Percentiles rank a stretch among this genome's conserved stretches.
Evolutionary conservation across 2,888 invertebrate genomes (phyloP).

Genomic region (Scrobipalpa costella): DNA sequence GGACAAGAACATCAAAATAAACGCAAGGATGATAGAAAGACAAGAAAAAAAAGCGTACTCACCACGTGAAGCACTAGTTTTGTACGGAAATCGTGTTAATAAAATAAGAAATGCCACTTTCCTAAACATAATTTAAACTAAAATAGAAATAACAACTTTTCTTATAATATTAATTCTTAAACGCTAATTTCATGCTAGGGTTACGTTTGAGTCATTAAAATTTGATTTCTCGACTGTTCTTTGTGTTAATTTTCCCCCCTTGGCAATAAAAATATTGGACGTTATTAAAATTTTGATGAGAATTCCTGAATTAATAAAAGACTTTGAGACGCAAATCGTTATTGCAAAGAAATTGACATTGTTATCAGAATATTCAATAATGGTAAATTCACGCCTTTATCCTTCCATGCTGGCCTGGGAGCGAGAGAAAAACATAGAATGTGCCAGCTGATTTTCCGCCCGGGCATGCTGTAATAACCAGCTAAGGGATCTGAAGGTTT

Average conservation of each 20-base stretch:
- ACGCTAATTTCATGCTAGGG: slow-evolving; percentile 46
- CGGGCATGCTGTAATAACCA: too few relatives aligned
- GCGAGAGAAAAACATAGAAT: too few relatives aligned
- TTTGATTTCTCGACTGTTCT: slow-evolving; percentile 37
- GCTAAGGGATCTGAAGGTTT: too few relatives aligned
- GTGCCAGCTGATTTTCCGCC: too few relatives aligned
- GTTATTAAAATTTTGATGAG: neutral
- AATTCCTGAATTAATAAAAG: neutral
- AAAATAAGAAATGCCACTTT: slow-evolving; percentile 52
- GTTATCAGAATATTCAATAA: neutral
- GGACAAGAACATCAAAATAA: slow-evolving; percentile 22
- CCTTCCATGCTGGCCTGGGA: too few relatives aligned
- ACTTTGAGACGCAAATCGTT: neutral
- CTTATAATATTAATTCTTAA: slow-evolving; percentile 35
- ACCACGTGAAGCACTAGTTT: slow-evolving; percentile 51
- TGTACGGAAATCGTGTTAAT: slow-evolving; percentile 45
- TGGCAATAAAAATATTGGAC: neutral
- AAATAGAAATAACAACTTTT: slow-evolving; percentile 36
- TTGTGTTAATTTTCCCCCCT: slow-evolving; percentile 41
- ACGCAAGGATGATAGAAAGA: slow-evolving; percentile 19
- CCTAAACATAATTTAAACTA: slow-evolving; percentile 53
- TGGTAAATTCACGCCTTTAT: too few relatives aligned
- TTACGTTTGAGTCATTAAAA: slow-evolving; percentile 42
- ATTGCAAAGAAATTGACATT: neutral
- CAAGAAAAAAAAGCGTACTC: slow-evolving; percentile 41